Evolutionary conservation across 2,113 vertebrate species (phyloP), one percentile per base, ranked within the genome.

Genomic region (Ramphastos sulfuratus): DNA sequence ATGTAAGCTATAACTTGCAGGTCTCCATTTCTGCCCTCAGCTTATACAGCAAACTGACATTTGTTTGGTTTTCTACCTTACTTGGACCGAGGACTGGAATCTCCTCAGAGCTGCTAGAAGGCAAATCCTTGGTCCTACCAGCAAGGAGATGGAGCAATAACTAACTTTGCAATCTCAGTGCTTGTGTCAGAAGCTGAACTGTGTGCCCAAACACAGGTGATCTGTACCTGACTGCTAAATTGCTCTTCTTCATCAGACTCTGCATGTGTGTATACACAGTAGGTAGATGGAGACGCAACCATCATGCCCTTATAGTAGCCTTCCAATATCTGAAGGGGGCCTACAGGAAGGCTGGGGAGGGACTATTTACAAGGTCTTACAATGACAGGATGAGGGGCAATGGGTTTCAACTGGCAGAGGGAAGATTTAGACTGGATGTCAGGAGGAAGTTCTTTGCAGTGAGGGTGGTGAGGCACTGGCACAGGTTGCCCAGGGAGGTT

Each of bases 111-210:
- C 0, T 59, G 39, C 59, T 79, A 20, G n/a, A 23, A 82, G n/a
- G 24, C 4, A 82, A 94, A 85, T 31, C 52, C 65, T 71, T 67
- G n/a, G 27, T 42, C 15, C 25, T 21, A 18, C 4, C 73, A 78
- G 25, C 37, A 67, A 60, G 54, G 25, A 37, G 33, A 30, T 5
- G 11, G n/a, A 85, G 27, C 21, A 76, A 50, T 9, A 30, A 48
- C 55, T 37, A 60, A 52, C 9, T 35, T 58, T 0, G 0, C 46
- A 35, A 5, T 20, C 18, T 73, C 24, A 1, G 33, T 24, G 52
- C 27, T 8, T 1, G 21, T 31, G n/a, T 52, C 5, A 4, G 70
- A 39, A n/a, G n/a, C 16, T 60, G 30, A 59, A 9, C 46, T 60
- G 24, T 2, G 12, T 85, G 50, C 7, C 33, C 50, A 82, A 73